Conservation (phyloP, 2,113 vertebrate genomes). For the Narcine bancroftii region DNA sequence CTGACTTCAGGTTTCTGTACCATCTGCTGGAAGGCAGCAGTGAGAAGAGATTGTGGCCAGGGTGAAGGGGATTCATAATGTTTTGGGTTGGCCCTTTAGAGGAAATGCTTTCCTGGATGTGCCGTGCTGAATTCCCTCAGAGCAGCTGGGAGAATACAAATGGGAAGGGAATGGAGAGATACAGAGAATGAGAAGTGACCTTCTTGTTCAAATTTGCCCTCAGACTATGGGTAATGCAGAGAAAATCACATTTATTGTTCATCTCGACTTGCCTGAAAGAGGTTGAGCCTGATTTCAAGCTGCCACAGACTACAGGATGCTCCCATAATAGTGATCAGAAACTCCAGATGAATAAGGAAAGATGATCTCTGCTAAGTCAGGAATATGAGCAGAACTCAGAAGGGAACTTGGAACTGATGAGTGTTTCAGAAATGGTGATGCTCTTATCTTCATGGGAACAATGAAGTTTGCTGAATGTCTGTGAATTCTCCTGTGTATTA, state of each 20-base stretch:
- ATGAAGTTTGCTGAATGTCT: not conserved
- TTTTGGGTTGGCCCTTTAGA: not conserved
- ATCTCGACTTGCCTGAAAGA: not conserved
- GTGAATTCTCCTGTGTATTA: not conserved
- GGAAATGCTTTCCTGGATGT: not conserved
- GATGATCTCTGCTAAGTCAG: not conserved
- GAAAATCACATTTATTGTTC: not conserved
- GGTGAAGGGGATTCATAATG: too few relatives aligned
- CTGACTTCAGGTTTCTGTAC: too few relatives aligned
- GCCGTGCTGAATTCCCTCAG: not conserved
- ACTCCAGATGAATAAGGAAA: not conserved
- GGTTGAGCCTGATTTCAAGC: not conserved
- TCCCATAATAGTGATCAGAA: not conserved
- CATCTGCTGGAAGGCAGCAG: too few relatives aligned
- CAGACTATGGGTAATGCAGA: not conserved
- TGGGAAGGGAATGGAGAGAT: not conserved
- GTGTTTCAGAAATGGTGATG: not conserved
- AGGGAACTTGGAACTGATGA: not conserved
- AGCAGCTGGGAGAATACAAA: not conserved
- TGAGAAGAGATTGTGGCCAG: too few relatives aligned
- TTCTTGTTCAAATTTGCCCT: not conserved
- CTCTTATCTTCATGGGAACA: not conserved
- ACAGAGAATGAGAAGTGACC: not conserved
- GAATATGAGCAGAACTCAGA: not conserved
- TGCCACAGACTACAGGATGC: not conserved